These are phyloP conservation scores for Oncorhynchus masou DNA, from an alignment of 2,113 vertebrate genomes.

Conservation along the genomic window DNA sequence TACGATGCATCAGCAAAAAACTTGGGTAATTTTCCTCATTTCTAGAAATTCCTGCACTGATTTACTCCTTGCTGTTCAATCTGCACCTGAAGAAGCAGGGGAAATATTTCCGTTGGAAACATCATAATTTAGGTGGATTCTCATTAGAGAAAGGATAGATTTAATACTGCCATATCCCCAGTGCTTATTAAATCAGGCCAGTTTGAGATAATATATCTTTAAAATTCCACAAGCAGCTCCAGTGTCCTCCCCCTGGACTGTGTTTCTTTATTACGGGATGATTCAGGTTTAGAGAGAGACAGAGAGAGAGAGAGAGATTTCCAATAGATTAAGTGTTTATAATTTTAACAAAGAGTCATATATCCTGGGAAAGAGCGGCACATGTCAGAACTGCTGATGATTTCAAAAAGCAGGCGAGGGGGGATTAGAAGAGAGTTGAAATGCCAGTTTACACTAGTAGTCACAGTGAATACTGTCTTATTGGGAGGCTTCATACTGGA, in stretches of 20 bases:
- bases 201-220: constrained; percentile 71
- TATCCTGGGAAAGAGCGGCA: constrained; percentile 23
- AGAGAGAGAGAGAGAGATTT: constrained; percentile 63
- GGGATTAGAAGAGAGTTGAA: constrained; percentile 45
- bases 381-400: constrained; percentile 50
- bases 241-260: constrained; percentile 37
- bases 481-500: constrained; percentile 25
- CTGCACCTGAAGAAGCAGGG: constrained; percentile 9
- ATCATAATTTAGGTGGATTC: constrained; percentile 61
- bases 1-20: constrained; percentile 51
- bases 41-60: constrained; percentile 36
- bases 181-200: constrained; percentile 68
- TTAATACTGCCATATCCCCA: constrained; percentile 54
- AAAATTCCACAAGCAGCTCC: constrained; percentile 66
- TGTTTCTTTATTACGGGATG: constrained; percentile 56
- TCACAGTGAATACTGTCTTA: constrained; percentile 48
- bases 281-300: constrained; percentile 51
- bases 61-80: constrained; percentile 41
- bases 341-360: constrained; percentile 50
- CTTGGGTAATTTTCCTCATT: constrained; percentile 30
- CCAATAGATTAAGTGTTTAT: constrained; percentile 56
- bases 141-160: constrained; percentile 63
- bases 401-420: constrained; percentile 46
- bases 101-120: constrained; percentile 44
- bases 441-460: constrained; percentile 43